A percentile compares a stretch with the other conserved stretches of the same genome.
Conservation (phyloP, 2,888 invertebrate genomes). For the Macrophya annulata region DNA sequence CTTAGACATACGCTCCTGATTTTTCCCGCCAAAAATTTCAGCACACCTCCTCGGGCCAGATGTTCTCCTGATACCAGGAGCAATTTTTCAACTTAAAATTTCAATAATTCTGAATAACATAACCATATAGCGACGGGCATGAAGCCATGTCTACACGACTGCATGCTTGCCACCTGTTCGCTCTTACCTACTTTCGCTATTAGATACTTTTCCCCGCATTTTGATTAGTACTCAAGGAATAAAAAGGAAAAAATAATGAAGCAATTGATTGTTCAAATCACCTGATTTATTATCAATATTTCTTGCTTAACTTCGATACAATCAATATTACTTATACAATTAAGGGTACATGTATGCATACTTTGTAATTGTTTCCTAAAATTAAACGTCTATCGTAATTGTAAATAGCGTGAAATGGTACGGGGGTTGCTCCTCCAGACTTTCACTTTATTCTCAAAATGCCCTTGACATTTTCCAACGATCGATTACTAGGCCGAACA, state of each 20-base stretch:
- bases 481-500: not conserved
- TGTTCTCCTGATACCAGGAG: too few relatives aligned
- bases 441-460: not conserved
- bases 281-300: not conserved
- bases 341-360: not conserved
- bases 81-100: too few relatives aligned
- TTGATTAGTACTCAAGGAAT: not conserved
- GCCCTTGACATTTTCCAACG: not conserved
- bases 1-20: too few relatives aligned
- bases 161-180: too few relatives aligned
- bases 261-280: not conserved
- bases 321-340: not conserved
- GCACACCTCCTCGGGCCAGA: too few relatives aligned
- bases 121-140: too few relatives aligned
- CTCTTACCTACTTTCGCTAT: too few relatives aligned
- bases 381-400: not conserved
- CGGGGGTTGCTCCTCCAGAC: not conserved
- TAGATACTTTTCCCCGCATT: too few relatives aligned
- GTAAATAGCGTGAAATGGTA: too few relatives aligned
- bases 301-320: not conserved
- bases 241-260: not conserved
- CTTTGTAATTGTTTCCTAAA: not conserved
- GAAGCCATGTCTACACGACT: too few relatives aligned
- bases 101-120: too few relatives aligned
- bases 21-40: too few relatives aligned